Conservation (phyloP, 2,888 invertebrate species). For the Callimorpha dominula region DNA sequence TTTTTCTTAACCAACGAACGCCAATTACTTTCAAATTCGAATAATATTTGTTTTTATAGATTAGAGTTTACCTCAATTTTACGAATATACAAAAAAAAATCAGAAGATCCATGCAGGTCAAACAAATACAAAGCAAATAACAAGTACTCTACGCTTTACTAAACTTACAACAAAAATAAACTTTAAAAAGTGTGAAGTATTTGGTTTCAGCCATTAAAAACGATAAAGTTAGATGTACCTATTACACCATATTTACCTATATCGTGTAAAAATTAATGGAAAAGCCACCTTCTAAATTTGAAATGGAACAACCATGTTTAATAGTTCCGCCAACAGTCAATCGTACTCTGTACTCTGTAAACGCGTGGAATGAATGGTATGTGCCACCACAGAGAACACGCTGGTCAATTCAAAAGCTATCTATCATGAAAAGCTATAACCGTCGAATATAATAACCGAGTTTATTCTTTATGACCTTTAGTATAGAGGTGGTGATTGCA, state of each 20-base stretch:
- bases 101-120: background rate
- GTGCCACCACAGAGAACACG: conserved; percentile 65
- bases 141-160: background rate
- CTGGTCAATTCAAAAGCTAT: conserved; percentile 74
- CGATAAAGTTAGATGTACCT: background rate
- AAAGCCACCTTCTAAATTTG: conserved; percentile 52
- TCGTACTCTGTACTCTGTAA: conserved; percentile 63
- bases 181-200: background rate
- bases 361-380: conserved; percentile 68
- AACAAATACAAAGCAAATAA: background rate
- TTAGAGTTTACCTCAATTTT: background rate
- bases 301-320: conserved; percentile 63
- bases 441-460: conserved; percentile 62
- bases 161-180: background rate
- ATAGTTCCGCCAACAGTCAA: conserved; percentile 65
- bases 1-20: background rate
- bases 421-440: conserved; percentile 66
- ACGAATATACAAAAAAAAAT: background rate
- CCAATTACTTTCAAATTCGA: background rate
- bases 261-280: background rate
- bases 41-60: background rate
- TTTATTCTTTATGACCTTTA: conserved; percentile 66
- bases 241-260: background rate
- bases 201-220: background rate
- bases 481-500: conserved; percentile 73